A percentile compares a stretch with the other conserved stretches of the same genome.
phyloP scores from a whole-genome alignment of 2,113 vertebrate species.

The Cygnus atratus region DNA sequence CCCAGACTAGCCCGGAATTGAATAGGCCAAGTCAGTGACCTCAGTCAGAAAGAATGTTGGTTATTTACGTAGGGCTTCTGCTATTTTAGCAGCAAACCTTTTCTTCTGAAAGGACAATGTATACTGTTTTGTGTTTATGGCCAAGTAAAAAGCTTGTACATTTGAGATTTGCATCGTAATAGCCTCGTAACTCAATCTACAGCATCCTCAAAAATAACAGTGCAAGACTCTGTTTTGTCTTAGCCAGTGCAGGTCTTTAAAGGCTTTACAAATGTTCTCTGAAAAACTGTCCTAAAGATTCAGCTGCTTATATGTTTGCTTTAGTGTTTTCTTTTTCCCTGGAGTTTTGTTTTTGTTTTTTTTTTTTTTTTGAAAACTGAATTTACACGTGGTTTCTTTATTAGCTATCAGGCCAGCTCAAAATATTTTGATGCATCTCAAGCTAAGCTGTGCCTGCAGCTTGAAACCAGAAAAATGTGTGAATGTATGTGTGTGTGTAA shows the following conservation, averaged over 20 bases:
- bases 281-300: not conserved
- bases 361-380: not conserved
- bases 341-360: not conserved
- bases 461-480: conserved; percentile 9
- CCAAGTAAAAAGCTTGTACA: conserved; percentile 77
- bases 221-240: conserved; percentile 54
- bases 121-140: conserved; percentile 78
- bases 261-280: conserved; percentile 35
- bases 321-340: not conserved
- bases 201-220: conserved; percentile 53
- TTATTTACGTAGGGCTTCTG: conserved; percentile 87
- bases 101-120: conserved; percentile 80
- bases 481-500: not conserved
- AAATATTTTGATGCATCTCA: conserved; percentile 67
- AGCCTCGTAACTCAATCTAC: conserved; percentile 54
- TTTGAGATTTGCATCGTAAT: conserved; percentile 76
- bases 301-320: conserved; percentile 4
- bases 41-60: conserved; percentile 92
- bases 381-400: conserved; percentile 45
- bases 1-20: conserved; percentile 76
- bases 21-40: conserved; percentile 93
- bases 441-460: conserved; percentile 24
- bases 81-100: conserved; percentile 81
- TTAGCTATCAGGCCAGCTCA: conserved; percentile 26
- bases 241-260: not conserved